These are phyloP conservation scores for Phlogophora meticulosa DNA, from an alignment of 2,888 invertebrate species.

Conservation along the genomic window DNA sequence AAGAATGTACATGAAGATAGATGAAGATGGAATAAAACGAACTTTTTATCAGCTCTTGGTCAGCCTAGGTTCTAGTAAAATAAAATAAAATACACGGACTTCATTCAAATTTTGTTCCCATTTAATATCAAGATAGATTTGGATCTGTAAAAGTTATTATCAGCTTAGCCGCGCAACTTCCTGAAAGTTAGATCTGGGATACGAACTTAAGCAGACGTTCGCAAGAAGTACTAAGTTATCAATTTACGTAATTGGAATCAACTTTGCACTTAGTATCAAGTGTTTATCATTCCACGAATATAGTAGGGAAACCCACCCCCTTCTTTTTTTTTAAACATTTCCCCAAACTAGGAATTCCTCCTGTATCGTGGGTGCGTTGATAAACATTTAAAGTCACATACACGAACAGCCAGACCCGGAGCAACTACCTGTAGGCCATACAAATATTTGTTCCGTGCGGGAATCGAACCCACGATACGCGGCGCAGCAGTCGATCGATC, in stretches of 20 bases:
- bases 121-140: slow-evolving; percentile 16
- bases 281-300: slow-evolving; percentile 24
- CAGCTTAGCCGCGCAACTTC: slow-evolving; percentile 52
- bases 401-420: too few relatives aligned
- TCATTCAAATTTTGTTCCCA: slow-evolving; percentile 13
- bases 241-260: slow-evolving; percentile 59
- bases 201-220: slow-evolving; percentile 41
- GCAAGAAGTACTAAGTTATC: slow-evolving; percentile 43
- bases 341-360: too few relatives aligned
- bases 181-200: slow-evolving; percentile 42
- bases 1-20: neutral
- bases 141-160: slow-evolving; percentile 42
- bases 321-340: too few relatives aligned
- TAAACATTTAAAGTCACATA: too few relatives aligned
- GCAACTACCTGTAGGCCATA: too few relatives aligned
- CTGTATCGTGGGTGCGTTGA: too few relatives aligned
- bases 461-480: too few relatives aligned
- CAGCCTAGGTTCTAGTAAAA: neutral
- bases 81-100: slow-evolving; percentile 4
- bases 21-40: neutral
- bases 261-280: slow-evolving; percentile 42
- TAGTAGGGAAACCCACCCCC: neutral
- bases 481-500: too few relatives aligned
- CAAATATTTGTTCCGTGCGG: too few relatives aligned
- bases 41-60: neutral